Evolutionary conservation across 2,888 invertebrate genomes (phyloP).

Genomic region (Dryobota labecula): DNA sequence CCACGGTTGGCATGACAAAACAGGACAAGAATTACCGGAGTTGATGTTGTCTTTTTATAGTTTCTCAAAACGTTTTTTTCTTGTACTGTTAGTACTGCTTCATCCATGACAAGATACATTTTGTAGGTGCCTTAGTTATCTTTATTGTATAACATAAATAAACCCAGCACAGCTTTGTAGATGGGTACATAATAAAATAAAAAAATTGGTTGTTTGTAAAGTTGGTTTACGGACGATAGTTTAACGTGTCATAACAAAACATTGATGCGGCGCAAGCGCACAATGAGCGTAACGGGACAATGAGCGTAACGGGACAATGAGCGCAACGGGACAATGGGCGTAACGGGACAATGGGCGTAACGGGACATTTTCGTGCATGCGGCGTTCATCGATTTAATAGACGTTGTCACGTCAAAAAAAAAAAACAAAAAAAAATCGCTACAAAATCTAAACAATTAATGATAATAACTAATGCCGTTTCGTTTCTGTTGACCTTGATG

Average conservation of each 20-base stretch:
- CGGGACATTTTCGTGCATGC: no score
- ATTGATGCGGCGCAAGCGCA: no score
- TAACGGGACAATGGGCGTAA: no score
- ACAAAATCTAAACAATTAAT: slow-evolving; percentile 15
- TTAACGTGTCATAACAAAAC: no score
- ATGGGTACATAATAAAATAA: not conserved
- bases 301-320: no score
- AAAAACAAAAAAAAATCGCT: no score
- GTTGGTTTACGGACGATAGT: no score
- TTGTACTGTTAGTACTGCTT: not conserved
- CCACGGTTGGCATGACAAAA: not conserved
- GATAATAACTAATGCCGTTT: not conserved
- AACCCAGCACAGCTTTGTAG: not conserved
- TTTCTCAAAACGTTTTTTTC: not conserved
- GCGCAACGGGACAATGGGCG: no score
- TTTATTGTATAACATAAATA: not conserved
- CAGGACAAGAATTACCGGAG: not conserved
- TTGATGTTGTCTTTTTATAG: not conserved
- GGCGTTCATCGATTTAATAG: no score
- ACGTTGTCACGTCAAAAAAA: no score
- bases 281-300: no score
- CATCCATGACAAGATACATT: not conserved
- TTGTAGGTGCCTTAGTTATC: not conserved
- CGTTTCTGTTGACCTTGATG: slow-evolving; percentile 22
- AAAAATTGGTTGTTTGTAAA: no score